Base-by-base conservation (phyloP, 1,140 invertebrate species). In the Chymomyza costata region DNA sequence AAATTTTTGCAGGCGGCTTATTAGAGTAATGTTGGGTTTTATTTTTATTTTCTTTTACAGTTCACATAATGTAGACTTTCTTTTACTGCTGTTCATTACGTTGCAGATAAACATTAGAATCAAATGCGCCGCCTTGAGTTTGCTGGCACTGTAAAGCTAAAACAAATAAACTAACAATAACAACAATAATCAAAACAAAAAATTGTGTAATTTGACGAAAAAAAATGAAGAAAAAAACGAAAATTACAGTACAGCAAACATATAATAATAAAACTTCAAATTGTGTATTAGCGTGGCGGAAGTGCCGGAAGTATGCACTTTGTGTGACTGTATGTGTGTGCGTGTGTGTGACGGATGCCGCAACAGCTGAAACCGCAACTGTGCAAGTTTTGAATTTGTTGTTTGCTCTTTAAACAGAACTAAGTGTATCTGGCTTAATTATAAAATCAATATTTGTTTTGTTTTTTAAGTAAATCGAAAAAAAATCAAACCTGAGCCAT, bases 121-220 rank as follows among this genome's bases (percentile, higher is more conserved):
- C 44, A 14, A 25, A 21, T n/a, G 32, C n/a, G 13, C 16, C n/a
- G 14, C 45, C 25, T 17, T 44, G 1, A 14, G 17, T 39, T 45
- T 43, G 39, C 35, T 39, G 37, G 61, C 45, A 54, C 44, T 54
- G 57, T 53, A 47, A 73, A 25, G 34, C 38, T 54, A 78, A 70
- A 68, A 62, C 58, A 80, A 67, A 78, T 64, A 80, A 80, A 67
- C n/a, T n/a, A n/a, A n/a, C n/a, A n/a, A n/a, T n/a, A n/a, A n/a
- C n/a, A n/a, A n/a, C n/a, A n/a, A n/a, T n/a, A n/a, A n/a, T n/a
- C 62, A 60, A 37, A 43, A 52, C 62, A 50, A 41, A 51, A 56
- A 66, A 64, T 71, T 71, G 58, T 63, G 58, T 66, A 67, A 64
- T 64, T 64, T 25, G 3, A 8, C 21, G 3, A 64, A 64, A 56